A percentile compares a stretch with the other conserved stretches of the same genome.
Conservation (phyloP, 2,797 vertebrate genomes). For the Numenius phaeopus region DNA sequence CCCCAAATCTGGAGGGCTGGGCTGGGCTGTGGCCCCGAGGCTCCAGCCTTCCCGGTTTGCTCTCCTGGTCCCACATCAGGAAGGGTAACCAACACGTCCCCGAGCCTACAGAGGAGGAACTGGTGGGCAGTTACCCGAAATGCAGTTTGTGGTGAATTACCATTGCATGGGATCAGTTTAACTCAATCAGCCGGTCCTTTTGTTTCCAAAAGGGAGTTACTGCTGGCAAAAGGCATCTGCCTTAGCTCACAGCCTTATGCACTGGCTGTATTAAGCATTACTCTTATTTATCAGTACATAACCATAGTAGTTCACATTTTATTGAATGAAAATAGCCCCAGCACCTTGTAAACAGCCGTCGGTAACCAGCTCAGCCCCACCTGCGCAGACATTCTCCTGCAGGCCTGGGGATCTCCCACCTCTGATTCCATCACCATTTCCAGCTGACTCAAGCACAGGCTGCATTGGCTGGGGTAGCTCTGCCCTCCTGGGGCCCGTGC, state of each 20-base stretch:
- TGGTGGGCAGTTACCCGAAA: not conserved
- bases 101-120: not conserved
- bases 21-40: accelerated
- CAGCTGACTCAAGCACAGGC: not conserved
- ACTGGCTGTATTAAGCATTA: not conserved
- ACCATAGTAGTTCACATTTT: not conserved
- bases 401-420: not conserved
- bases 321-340: not conserved
- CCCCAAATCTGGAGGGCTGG: not conserved
- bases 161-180: accelerated
- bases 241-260: not conserved
- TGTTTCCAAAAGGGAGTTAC: not conserved
- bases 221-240: not conserved
- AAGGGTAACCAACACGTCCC: not conserved
- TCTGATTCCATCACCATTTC: not conserved
- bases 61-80: not conserved
- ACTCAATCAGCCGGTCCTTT: not conserved
- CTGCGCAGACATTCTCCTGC: not conserved
- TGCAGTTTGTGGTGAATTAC: not conserved
- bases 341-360: not conserved
- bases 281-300: not conserved
- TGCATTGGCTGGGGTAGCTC: not conserved
- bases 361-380: not conserved
- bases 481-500: not conserved
- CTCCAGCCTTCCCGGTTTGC: not conserved